Conservation (phyloP, 2,113 vertebrate species). For the Poicephalus gulielmi region DNA sequence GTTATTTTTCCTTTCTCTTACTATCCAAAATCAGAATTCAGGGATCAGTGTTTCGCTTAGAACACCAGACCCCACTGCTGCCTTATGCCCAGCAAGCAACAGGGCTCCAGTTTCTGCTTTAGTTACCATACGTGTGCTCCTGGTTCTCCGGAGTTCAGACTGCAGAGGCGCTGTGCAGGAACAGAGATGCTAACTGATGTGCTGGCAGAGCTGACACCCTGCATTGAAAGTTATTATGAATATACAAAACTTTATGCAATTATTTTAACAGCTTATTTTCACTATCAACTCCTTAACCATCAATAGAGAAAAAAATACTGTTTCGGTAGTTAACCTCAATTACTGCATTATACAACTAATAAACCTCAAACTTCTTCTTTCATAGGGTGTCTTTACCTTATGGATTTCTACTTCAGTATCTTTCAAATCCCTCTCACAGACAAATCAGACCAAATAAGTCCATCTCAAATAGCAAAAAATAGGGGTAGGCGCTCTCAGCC, state of each 20-base stretch:
- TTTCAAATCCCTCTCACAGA: neutral
- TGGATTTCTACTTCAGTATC: neutral
- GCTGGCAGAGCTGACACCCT: neutral
- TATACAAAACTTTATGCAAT: neutral
- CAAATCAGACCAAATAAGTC: neutral
- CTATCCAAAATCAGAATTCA: neutral
- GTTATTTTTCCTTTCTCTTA: neutral
- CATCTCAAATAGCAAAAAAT: neutral
- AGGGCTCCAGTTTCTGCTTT: neutral
- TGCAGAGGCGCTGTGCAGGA: neutral
- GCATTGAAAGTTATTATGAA: neutral
- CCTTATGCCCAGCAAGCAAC: neutral
- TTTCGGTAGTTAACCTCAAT: neutral
- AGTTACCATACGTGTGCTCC: fast-evolving
- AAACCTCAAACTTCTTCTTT: neutral
- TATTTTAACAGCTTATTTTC: neutral
- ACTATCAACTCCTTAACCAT: neutral
- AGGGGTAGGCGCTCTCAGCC: neutral
- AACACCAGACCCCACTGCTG: fast-evolving
- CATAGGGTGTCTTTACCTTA: neutral
- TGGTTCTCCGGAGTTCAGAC: fast-evolving
- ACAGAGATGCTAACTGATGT: neutral
- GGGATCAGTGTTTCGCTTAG: neutral
- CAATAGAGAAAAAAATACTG: neutral
- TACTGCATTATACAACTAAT: neutral